Conservation (phyloP, 1,140 invertebrate species). For the Pseudomyrmex sp. region DNA sequence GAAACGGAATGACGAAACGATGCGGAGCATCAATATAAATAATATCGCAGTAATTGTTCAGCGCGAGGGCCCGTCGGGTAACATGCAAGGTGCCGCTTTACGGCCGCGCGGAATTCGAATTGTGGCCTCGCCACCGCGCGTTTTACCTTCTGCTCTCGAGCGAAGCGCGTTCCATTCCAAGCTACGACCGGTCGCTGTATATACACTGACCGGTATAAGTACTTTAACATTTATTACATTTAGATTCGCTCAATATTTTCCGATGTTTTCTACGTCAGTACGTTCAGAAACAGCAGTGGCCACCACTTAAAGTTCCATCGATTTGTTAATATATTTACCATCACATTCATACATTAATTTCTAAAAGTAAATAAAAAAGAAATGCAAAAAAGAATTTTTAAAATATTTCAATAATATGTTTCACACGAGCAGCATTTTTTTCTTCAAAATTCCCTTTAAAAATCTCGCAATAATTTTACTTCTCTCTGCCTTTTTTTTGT, state of each 20-base stretch:
- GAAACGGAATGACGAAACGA: constrained; percentile 56
- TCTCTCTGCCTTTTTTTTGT: not conserved
- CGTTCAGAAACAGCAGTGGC: no score
- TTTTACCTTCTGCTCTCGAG: constrained; percentile 14
- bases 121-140: not conserved
- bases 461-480: not conserved
- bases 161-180: constrained; percentile 2
- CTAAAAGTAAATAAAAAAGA: no score
- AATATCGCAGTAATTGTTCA: constrained; percentile 57
- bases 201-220: not conserved
- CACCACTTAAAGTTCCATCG: no score
- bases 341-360: no score
- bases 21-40: constrained; percentile 52
- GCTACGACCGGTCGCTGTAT: not conserved
- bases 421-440: not conserved
- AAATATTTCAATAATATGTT: no score
- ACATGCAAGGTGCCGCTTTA: constrained; percentile 59
- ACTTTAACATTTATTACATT: not conserved
- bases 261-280: no score
- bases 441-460: not conserved
- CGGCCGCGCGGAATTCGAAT: constrained; percentile 49
- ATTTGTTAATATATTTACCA: no score
- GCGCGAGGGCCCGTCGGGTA: constrained; percentile 40
- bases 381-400: no score
- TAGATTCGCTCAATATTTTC: no score